phyloP scores from a whole-genome alignment of 2,888 invertebrate species.

The Boloria euphrosyne region DNA sequence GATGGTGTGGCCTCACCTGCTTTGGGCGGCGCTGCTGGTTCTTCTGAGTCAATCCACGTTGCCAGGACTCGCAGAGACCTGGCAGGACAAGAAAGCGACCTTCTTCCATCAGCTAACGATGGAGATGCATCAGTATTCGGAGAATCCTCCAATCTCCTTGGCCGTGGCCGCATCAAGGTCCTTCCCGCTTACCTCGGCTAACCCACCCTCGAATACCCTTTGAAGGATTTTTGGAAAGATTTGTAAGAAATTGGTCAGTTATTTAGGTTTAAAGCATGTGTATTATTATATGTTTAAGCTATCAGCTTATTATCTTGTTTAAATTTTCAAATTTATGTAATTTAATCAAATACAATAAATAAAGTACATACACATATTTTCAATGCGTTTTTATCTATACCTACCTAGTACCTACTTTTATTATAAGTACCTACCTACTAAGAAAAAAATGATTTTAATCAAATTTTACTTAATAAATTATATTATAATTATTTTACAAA shows the following conservation, averaged over 20 bases:
- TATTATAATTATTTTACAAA: too few relatives aligned
- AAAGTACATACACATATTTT: too few relatives aligned
- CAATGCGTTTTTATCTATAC: too few relatives aligned
- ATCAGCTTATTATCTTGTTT: not conserved
- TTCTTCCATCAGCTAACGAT: slow-evolving; percentile 63
- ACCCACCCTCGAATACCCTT: not conserved
- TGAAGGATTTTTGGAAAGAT: not conserved
- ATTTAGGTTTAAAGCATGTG: not conserved
- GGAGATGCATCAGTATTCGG: slow-evolving; percentile 67
- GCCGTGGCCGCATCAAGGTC: slow-evolving; percentile 68
- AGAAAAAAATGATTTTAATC: too few relatives aligned
- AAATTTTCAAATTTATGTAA: not conserved
- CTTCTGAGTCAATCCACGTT: slow-evolving; percentile 48
- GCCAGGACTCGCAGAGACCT: slow-evolving; percentile 60
- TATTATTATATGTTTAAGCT: slow-evolving; percentile 3
- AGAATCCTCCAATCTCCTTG: slow-evolving; percentile 58
- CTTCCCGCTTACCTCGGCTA: slow-evolving; percentile 73
- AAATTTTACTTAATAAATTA: too few relatives aligned
- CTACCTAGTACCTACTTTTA: too few relatives aligned
- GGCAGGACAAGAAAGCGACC: slow-evolving; percentile 66
- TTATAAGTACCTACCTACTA: too few relatives aligned
- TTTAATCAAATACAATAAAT: not conserved
- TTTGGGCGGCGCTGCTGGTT: slow-evolving; percentile 68
- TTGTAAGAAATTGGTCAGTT: not conserved
- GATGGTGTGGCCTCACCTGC: slow-evolving; percentile 71